A percentile compares a stretch with the other conserved stretches of the same genome.
phyloP scores from a whole-genome alignment of 2,113 vertebrate species.

The Odocoileus virginianus region DNA sequence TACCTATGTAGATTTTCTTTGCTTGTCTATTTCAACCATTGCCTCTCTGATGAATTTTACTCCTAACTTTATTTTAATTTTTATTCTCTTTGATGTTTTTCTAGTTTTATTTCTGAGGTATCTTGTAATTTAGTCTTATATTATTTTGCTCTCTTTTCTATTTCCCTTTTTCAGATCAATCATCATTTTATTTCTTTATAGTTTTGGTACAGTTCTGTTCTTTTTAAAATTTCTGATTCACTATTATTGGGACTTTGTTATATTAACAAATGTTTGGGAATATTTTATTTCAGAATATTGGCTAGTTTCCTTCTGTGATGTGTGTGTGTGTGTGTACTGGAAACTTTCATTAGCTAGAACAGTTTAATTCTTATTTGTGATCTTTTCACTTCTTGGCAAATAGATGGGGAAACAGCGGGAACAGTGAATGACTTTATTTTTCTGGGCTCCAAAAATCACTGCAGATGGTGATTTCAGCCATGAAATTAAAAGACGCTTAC shows the following conservation, averaged over 20 bases:
- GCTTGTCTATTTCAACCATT: neutral
- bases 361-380: neutral
- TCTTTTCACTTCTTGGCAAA: neutral
- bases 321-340: neutral
- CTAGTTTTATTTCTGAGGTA: neutral
- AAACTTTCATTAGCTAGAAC: neutral
- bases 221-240: neutral
- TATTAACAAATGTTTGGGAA: neutral
- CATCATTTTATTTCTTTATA: neutral
- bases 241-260: neutral
- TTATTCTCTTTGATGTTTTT: neutral
- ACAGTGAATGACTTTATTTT: neutral
- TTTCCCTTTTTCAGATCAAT: neutral
- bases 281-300: neutral
- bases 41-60: neutral
- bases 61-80: neutral
- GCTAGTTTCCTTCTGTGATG: neutral
- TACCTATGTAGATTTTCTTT: neutral
- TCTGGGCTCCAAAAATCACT: neutral
- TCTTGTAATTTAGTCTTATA: neutral
- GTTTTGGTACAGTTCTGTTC: neutral
- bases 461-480: neutral
- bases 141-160: neutral
- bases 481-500: neutral
- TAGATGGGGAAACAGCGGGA: neutral